Evolutionary conservation across 2,797 vertebrate genomes (phyloP).

Genomic region (Chrosomus eos): DNA sequence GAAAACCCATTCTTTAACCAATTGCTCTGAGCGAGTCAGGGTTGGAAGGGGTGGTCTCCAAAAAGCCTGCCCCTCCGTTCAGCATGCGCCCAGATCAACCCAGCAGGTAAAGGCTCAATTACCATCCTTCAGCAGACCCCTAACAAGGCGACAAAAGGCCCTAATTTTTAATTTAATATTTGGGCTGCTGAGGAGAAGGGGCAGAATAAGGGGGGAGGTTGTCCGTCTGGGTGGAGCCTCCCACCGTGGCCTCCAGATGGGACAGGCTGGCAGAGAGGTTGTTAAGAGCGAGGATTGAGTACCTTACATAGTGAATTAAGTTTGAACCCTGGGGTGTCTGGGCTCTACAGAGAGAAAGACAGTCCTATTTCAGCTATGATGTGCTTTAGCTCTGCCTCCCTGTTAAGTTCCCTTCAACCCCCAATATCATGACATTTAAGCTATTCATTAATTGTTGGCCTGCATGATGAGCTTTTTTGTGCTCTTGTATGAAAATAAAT

Average conservation of each 20-base stretch:
- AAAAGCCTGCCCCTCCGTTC: slow-evolving; percentile 40
- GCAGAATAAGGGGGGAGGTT: slow-evolving; percentile 58
- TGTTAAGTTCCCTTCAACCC: slow-evolving; percentile 81
- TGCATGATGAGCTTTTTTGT: slow-evolving; percentile 78
- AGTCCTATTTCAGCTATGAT: slow-evolving; percentile 79
- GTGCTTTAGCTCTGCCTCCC: slow-evolving; percentile 69
- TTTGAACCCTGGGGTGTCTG: slow-evolving; percentile 79
- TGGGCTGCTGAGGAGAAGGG: slow-evolving; percentile 64
- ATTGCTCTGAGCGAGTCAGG: not conserved
- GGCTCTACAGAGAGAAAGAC: slow-evolving; percentile 70
- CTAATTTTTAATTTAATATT: slow-evolving; percentile 80
- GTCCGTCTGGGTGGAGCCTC: slow-evolving; percentile 67
- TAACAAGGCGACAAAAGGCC: slow-evolving; percentile 77
- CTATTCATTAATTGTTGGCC: slow-evolving; percentile 85
- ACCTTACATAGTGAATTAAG: slow-evolving; percentile 78
- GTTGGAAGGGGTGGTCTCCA: slow-evolving; percentile 20
- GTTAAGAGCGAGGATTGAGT: slow-evolving; percentile 72
- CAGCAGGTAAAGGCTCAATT: slow-evolving; percentile 72
- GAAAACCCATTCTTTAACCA: not conserved
- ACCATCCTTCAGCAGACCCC: slow-evolving; percentile 72
- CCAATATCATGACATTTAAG: slow-evolving; percentile 87
- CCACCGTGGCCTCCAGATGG: slow-evolving; percentile 68
- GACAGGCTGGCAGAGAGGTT: slow-evolving; percentile 67
- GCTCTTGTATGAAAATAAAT: slow-evolving; percentile 63
- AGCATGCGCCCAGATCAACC: slow-evolving; percentile 47